These are phyloP conservation scores for Aporrectodea caliginosa DNA, from an alignment of 1,140 invertebrate species.

Conservation along the genomic window DNA sequence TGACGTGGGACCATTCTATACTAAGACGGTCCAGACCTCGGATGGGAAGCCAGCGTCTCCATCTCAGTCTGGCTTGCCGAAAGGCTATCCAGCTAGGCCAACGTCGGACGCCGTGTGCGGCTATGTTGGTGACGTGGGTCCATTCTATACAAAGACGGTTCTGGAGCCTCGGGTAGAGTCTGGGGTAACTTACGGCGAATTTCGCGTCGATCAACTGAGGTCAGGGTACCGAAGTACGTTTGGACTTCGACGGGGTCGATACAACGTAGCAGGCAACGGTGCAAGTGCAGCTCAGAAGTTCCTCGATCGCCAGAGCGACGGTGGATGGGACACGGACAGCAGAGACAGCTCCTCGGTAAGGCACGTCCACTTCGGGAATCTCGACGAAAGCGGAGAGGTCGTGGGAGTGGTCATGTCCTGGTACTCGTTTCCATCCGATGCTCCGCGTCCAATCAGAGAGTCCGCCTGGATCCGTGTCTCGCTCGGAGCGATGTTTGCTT, in stretches of 20 bases:
- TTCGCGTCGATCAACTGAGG: no score
- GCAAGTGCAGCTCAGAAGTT: background rate
- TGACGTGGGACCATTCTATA: background rate
- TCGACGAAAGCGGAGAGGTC: background rate
- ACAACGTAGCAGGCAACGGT: background rate
- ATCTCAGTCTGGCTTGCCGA: no score
- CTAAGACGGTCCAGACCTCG: background rate
- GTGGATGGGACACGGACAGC: background rate
- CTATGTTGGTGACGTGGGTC: no score
- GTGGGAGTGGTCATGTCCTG: background rate
- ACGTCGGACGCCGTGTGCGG: background rate
- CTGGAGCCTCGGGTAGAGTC: no score
- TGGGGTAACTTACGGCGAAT: no score
- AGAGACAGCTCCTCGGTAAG: no score
- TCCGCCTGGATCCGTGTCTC: conserved; percentile 8
- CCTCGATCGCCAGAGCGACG: background rate
- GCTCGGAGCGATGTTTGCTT: conserved; percentile 7
- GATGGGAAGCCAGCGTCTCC: background rate
- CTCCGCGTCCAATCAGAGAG: background rate
- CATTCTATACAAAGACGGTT: no score
- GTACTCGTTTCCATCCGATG: background rate
- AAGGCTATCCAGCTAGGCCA: no score
- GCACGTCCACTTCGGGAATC: no score
- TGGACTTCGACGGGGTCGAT: background rate
- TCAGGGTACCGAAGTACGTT: no score